Evolutionary conservation across 2,888 invertebrate species (phyloP).

Genomic region (Scrobipalpa costella): DNA sequence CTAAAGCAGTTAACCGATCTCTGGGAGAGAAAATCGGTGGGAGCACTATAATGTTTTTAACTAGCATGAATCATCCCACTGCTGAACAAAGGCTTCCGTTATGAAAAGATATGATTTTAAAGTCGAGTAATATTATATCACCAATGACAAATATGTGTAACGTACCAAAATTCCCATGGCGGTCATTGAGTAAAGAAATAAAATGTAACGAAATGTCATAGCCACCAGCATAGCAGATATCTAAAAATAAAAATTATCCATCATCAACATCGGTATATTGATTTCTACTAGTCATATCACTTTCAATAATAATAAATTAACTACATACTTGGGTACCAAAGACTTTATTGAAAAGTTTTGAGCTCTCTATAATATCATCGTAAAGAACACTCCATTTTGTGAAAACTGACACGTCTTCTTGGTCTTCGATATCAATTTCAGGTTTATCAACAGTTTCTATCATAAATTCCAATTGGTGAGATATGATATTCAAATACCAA

Average conservation of each 20-base stretch:
- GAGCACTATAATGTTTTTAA: too few relatives aligned
- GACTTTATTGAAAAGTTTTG: slow-evolving; percentile 40
- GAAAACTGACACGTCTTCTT: slow-evolving; percentile 25
- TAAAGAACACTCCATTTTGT: slow-evolving; percentile 46
- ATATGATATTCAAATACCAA: slow-evolving; percentile 38
- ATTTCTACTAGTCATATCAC: too few relatives aligned
- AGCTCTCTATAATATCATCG: slow-evolving; percentile 39
- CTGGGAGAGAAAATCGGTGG: too few relatives aligned
- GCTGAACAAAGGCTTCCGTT: too few relatives aligned
- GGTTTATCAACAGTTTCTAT: slow-evolving; percentile 29
- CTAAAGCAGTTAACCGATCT: too few relatives aligned
- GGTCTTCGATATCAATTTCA: slow-evolving; percentile 19
- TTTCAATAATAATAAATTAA: too few relatives aligned
- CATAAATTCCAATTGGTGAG: slow-evolving; percentile 43
- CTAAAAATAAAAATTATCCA: not conserved
- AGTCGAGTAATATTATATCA: too few relatives aligned
- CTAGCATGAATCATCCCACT: too few relatives aligned
- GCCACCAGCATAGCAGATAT: not conserved
- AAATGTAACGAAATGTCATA: not conserved
- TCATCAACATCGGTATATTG: too few relatives aligned
- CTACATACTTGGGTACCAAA: slow-evolving; percentile 45
- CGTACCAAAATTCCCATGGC: not conserved
- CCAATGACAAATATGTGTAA: too few relatives aligned
- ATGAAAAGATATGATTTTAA: too few relatives aligned
- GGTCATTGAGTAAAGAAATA: not conserved